These are phyloP conservation scores for Bothrops jararaca DNA, from an alignment of 2,113 vertebrate species.

Conservation along the genomic window DNA sequence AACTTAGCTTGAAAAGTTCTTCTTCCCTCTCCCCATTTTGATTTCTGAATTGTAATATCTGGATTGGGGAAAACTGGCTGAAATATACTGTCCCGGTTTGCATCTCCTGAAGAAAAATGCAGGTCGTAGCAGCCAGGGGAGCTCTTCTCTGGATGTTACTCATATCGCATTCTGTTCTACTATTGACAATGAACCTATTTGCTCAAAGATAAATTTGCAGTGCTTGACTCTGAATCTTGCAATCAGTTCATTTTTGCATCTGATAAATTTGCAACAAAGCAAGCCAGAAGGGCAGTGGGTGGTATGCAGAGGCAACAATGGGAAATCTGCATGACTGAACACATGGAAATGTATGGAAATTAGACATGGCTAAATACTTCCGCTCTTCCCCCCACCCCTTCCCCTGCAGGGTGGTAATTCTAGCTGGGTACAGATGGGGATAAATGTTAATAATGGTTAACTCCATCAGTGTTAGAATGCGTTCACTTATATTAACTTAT, in stretches of 20 bases:
- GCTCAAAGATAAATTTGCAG: not conserved
- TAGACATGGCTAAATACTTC: slow-evolving; percentile 20
- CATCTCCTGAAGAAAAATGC: not conserved
- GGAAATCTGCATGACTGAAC: slow-evolving; percentile 14
- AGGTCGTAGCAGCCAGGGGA: not conserved
- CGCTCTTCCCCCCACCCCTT: not conserved
- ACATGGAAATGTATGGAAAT: slow-evolving; percentile 22
- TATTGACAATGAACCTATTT: not conserved
- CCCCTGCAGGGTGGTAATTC: slow-evolving; percentile 1
- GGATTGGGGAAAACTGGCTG: not conserved
- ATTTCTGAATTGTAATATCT: not conserved
- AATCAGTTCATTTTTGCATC: not conserved
- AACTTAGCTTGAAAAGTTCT: not conserved
- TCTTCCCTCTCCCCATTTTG: not conserved
- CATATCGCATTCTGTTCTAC: not conserved
- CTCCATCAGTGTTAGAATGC: not conserved
- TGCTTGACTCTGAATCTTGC: not conserved
- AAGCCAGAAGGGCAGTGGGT: not conserved
- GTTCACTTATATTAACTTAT: not conserved
- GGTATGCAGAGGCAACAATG: not conserved
- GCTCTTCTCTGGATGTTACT: not conserved
- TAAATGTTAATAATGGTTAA: slow-evolving; percentile 6
- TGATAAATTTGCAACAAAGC: not conserved
- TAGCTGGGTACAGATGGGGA: slow-evolving; percentile 6
- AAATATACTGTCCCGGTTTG: not conserved